Evolutionary conservation across 2,888 invertebrate species (phyloP), one percentile per base, ranked within the genome.

Genomic region (Amiota communis): DNA sequence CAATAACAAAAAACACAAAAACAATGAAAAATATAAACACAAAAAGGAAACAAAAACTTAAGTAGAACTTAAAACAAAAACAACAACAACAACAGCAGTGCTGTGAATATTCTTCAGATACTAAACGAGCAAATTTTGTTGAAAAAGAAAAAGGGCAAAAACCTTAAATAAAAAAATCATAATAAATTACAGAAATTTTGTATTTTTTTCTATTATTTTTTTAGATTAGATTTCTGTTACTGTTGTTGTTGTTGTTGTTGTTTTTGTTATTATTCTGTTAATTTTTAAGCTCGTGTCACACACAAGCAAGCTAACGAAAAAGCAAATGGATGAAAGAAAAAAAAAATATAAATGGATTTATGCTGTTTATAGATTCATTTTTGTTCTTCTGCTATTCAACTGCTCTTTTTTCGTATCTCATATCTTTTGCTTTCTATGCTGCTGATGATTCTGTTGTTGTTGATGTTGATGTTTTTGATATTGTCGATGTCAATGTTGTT

Each of bases 1-100:
- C 64, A 74, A 78, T 79, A 79, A 73, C 71, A 75, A 80, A 76
- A 75, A 74, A 71, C n/a, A 74, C 71, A 46, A 61, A 20, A 67
- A 47, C 13, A 67, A 20, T 23, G 1, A 51, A 53, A 23, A 68
- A 68, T 2, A 48, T 13, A 49, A 65, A 49, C 20, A 65, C 13
- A 61, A 23, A 61, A 12, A 17, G 13, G 23, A 36, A 61, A n/a
- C 4, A 11, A 10, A 61, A 61, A 17, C 23, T 23, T 23, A 23
- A 61, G 17, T 56, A 13, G 13, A n/a, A 11, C 8, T 56, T 53
- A 53, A n/a, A 8, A n/a, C 13, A n/a, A 15, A 2, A 8, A 13
- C 17, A 15, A 56, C 9, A 56, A 15, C 56, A 56, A 56, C 56
- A 56, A 8, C 17, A 56, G 8, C 36, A n/a, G n/a, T n/a, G n/a